Percentiles rank a stretch among this genome's conserved stretches.
Conservation (phyloP, 2,113 vertebrate genomes). For the Pangasianodon gigas region DNA sequence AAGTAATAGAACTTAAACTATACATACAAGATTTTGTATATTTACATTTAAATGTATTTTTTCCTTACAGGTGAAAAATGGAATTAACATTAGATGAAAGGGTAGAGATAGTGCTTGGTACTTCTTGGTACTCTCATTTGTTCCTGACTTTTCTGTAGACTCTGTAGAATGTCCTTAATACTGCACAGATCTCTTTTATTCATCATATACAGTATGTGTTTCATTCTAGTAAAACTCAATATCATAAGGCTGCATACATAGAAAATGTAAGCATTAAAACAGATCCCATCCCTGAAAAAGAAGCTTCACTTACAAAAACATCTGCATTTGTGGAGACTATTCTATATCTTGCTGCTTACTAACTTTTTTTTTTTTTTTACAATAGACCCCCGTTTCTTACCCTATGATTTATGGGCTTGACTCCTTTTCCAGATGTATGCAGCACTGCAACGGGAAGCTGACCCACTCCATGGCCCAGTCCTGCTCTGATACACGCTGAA, state of each 20-base stretch:
- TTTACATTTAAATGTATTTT: background rate
- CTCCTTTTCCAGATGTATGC: conserved; percentile 69
- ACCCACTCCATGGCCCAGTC: conserved; percentile 48
- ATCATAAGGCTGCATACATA: conserved; percentile 43
- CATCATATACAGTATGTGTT: background rate
- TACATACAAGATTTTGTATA: background rate
- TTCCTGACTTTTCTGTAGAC: background rate
- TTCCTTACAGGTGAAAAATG: background rate
- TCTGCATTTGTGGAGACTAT: conserved; percentile 66
- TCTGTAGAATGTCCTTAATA: background rate
- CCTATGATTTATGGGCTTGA: conserved; percentile 63
- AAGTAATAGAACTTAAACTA: background rate
- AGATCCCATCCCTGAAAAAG: conserved; percentile 60
- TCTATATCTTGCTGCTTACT: conserved; percentile 56
- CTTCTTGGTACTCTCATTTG: too few species aligned
- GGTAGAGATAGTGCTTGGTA: background rate
- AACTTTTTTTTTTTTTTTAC: conserved; percentile 39
- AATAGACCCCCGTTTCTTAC: conserved; percentile 52
- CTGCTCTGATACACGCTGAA: conserved; percentile 42
- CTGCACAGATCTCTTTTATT: background rate
- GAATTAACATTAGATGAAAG: background rate
- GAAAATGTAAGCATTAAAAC: conserved; percentile 54
- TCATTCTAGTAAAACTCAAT: conserved; percentile 16
- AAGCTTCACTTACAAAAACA: conserved; percentile 58
- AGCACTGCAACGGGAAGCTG: conserved; percentile 51